Evolutionary conservation across 2,888 invertebrate species (phyloP).

Genomic region (Ochropleura leucogaster): DNA sequence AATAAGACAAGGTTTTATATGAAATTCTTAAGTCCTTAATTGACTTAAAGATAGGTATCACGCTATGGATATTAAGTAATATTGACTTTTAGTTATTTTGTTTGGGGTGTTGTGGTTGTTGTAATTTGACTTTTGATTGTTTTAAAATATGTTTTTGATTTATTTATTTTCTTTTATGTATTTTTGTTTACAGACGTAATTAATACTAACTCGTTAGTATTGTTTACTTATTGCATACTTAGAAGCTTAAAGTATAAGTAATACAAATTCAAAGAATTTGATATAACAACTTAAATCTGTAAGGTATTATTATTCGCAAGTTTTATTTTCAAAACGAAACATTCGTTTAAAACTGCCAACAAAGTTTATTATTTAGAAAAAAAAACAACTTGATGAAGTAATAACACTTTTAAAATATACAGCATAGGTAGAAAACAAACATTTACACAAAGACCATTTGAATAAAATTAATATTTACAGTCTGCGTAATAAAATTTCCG

Average conservation of each 20-base stretch:
- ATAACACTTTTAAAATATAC: conserved; percentile 10
- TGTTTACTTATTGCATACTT: too few species aligned
- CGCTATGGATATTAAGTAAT: conserved; percentile 78
- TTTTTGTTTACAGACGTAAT: not conserved
- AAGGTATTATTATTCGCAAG: not conserved
- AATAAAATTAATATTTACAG: conserved; percentile 52
- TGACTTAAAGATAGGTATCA: conserved; percentile 86
- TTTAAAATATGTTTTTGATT: conserved; percentile 4
- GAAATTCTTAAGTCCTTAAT: conserved; percentile 88
- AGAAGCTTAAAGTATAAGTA: not conserved
- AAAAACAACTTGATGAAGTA: not conserved
- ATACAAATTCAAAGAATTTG: not conserved
- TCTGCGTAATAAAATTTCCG: conserved; percentile 27
- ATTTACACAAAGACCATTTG: conserved; percentile 9
- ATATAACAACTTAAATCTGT: too few species aligned
- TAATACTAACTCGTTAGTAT: not conserved
- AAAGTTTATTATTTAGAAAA: not conserved
- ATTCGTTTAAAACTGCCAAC: not conserved
- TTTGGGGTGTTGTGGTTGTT: conserved; percentile 67
- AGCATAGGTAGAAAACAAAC: conserved; percentile 29
- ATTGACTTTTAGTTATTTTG: conserved; percentile 86
- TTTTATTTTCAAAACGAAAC: conserved; percentile 1
- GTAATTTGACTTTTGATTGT: conserved; percentile 65
- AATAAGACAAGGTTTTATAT: conserved; percentile 89
- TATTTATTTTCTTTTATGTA: not conserved